Evolutionary conservation across 2,797 vertebrate species (phyloP).

Genomic region (Allobates femoralis): DNA sequence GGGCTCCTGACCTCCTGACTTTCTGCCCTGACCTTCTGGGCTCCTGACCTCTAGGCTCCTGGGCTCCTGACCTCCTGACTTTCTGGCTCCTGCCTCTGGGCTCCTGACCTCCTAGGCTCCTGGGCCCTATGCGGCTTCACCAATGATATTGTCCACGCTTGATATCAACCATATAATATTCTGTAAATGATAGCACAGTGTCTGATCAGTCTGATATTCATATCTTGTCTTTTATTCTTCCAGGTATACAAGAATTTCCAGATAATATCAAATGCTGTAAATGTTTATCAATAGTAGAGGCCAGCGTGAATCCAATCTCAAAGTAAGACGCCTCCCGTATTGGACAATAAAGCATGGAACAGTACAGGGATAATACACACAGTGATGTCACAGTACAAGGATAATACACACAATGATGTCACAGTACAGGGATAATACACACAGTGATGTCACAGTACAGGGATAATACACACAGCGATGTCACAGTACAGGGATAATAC

Average conservation of each 20-base stretch:
- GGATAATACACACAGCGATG: background rate
- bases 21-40: no score
- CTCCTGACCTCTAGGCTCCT: no score
- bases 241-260: conserved; percentile 99
- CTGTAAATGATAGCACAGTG: background rate
- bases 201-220: background rate
- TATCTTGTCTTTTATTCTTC: conserved; percentile 49
- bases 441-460: conserved; percentile 2
- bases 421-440: background rate
- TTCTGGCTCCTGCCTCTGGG: no score
- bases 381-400: background rate
- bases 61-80: no score
- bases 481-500: background rate
- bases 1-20: no score
- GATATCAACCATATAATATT: background rate
- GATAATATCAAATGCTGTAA: conserved; percentile 99
- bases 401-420: background rate
- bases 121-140: no score
- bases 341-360: no score
- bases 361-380: background rate
- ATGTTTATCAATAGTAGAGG: conserved; percentile 97
- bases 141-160: no score
- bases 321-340: conserved; percentile 85
- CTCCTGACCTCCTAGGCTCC: no score
- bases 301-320: conserved; percentile 98